These are phyloP conservation scores for Drosophila aff. DNA, from an alignment of 1,140 invertebrate genomes.

Conservation along the genomic window DNA sequence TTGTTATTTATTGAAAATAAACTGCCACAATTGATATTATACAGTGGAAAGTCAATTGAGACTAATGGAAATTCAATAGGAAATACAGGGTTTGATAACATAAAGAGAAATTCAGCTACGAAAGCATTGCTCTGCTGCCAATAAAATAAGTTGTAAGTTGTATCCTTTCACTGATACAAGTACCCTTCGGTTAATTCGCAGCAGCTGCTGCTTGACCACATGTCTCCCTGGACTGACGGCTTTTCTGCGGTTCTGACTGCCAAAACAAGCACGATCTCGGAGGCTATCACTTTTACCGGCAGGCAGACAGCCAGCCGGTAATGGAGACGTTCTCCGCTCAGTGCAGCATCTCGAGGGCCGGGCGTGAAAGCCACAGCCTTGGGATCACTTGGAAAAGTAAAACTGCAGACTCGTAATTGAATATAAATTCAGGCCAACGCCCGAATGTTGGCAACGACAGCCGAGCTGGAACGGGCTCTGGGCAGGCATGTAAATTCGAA, in stretches of 20 bases:
- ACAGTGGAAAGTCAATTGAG: constrained; percentile 1
- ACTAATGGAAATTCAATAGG: constrained; percentile 10
- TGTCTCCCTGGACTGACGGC: constrained; percentile 6
- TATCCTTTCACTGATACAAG: neutral
- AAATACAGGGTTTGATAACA: neutral
- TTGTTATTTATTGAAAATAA: constrained; percentile 27
- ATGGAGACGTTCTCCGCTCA: constrained; percentile 35
- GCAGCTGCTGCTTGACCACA: constrained; percentile 38
- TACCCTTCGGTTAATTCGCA: constrained; percentile 18
- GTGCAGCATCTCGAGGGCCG: constrained; percentile 21
- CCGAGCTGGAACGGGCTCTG: constrained; percentile 8
- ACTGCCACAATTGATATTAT: constrained; percentile 22
- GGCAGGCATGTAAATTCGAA: constrained; percentile 71
- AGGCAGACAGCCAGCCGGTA: constrained; percentile 28
- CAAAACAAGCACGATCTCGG: constrained; percentile 37
- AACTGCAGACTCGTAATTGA: constrained; percentile 59
- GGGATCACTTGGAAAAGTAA: constrained; percentile 15
- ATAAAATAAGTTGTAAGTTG: neutral
- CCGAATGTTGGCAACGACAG: constrained; percentile 25
- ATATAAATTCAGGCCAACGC: constrained; percentile 60
- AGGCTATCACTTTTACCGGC: constrained; percentile 19
- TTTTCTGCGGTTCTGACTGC: constrained; percentile 41
- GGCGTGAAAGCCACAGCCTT: constrained; percentile 51
- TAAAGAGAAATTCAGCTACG: neutral
- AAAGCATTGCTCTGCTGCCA: neutral